A percentile compares a stretch with the other conserved stretches of the same genome.
These are phyloP conservation scores for Colossoma macropomum DNA, from an alignment of 2,113 vertebrate species.

Conservation along the genomic window DNA sequence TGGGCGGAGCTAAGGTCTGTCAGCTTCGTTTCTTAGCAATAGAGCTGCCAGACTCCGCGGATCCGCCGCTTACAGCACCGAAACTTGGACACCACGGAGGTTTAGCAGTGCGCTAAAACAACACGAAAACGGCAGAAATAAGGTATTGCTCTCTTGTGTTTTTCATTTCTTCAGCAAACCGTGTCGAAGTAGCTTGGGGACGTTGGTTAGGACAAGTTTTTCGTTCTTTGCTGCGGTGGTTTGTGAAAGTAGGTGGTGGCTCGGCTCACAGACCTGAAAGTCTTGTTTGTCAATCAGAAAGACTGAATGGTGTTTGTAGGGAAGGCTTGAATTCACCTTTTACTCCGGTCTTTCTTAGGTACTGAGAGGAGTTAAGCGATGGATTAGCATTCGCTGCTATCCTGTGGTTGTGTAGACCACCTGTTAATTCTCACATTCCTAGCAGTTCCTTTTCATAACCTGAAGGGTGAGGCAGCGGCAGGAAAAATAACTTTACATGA, in stretches of 20 bases:
- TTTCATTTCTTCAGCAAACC: neutral
- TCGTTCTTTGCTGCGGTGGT: neutral
- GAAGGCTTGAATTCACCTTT: neutral
- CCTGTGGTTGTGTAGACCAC: neutral
- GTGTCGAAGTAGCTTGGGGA: neutral
- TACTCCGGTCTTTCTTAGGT: neutral
- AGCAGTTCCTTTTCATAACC: neutral
- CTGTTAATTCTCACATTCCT: constrained; percentile 13
- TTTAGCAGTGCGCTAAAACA: neutral
- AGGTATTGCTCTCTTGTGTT: constrained; percentile 27
- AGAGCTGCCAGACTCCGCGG: constrained; percentile 47
- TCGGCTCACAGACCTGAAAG: constrained; percentile 10
- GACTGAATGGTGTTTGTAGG: neutral
- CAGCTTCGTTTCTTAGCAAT: constrained; percentile 66
- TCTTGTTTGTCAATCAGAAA: neutral
- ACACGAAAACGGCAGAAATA: neutral
- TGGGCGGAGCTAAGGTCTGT: constrained; percentile 67
- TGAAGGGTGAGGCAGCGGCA: neutral
- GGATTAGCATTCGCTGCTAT: neutral
- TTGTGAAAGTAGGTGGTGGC: constrained; percentile 39
- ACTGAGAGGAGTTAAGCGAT: neutral
- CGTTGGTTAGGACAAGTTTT: constrained; percentile 39
- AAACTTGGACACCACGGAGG: constrained; percentile 9
- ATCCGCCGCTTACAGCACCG: neutral
- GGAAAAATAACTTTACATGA: neutral